Conservation (phyloP, 2,113 vertebrate species). For the Uria aalge region DNA sequence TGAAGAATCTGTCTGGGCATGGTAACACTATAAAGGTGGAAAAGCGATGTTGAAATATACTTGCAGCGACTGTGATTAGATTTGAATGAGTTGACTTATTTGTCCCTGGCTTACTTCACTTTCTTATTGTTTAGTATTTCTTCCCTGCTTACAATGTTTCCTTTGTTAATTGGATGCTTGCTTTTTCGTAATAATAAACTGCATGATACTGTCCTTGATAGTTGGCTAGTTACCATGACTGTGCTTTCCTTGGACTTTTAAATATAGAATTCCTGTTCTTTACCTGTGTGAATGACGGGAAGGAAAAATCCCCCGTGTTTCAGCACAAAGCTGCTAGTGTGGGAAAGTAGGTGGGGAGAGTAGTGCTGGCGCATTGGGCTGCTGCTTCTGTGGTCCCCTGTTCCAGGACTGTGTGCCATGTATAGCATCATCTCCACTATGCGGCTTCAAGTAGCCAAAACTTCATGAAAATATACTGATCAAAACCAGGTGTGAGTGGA, state of each 20-base stretch:
- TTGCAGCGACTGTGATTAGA: neutral
- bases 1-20: neutral
- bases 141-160: neutral
- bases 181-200: neutral
- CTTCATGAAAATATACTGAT: neutral
- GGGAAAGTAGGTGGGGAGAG: neutral
- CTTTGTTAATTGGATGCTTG: neutral
- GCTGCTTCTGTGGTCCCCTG: neutral
- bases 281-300: neutral
- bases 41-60: neutral
- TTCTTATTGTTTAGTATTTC: neutral
- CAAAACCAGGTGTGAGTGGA: neutral
- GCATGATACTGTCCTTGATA: neutral
- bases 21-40: neutral
- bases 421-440: neutral
- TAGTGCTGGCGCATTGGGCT: neutral
- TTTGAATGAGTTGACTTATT: neutral
- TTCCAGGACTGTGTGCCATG: neutral
- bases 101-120: neutral
- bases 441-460: neutral
- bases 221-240: neutral
- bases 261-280: neutral
- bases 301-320: neutral
- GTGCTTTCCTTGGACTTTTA: neutral
- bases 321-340: neutral